These are phyloP conservation scores for zebrafish (Danio rerio) DNA, from an alignment of 2,113 vertebrate species.

Conservation along the genomic window GRCz12tu NC_133192.1:21681501-21682000, in stretches of 20 bases:
- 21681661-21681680: conserved; percentile 14
- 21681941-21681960: no score
- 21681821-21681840: neutral
- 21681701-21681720: conserved; percentile 4
- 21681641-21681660: neutral
- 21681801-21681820: neutral
- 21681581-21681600: neutral
- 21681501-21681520: neutral
- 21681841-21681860: neutral
- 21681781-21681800: neutral
- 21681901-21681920: no score
- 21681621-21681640: neutral
- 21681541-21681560: neutral
- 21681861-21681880: no score
- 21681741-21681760: neutral
- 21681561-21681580: neutral
- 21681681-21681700: neutral
- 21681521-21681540: no score
- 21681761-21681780: neutral
- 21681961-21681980: no score
- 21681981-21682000: no score
- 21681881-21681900: no score
- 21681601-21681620: neutral
- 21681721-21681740: conserved; percentile 24
- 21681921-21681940: no score